Base-by-base conservation (phyloP, 2,113 vertebrate genomes). In the Leptocoma aspasia region DNA sequence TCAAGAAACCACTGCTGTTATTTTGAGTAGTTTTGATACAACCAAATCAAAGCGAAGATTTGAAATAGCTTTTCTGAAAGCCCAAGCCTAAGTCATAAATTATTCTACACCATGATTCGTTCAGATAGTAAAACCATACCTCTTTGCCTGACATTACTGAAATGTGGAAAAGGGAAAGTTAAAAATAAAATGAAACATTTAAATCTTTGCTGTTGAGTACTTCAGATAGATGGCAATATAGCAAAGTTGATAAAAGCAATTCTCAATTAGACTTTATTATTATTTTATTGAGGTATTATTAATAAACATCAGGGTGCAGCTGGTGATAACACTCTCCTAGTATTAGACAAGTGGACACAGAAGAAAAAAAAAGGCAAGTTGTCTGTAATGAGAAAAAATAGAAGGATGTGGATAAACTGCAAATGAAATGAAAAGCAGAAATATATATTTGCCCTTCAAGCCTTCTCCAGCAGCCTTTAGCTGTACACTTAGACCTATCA, bases 61-160 rank as follows among this genome's bases (percentile, higher is more conserved):
- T 97, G 97, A 98, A 98, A 98, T 98, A 97, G 98, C 97, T 98
- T 98, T 97, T 97, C 96, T 98, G 97, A 98, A 97, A 97, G 97
- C 97, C 96, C 92, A 89, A 96, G 98, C 97, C 82, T 86, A 95
- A 97, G 97, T 97, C 98, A 98, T 98, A 97, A 98, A 98, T 98
- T 98, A 98, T 98, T 98, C 97, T 96, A 90, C 97, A 97, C 97
- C 95, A 94, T 95, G 98, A 98, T 98, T 97, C 71, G 94, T 98
- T 97, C 97, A 97, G 97, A 98, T 97, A 97, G 97, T 97, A 97
- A 97, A 97, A 97, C 97, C 97, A 94, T 97, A 98, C 97, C 97
- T 98, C 97, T 97, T 95, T 96, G 97, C 97, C 97, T 98, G 97
- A 97, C 97, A 96, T 96, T 92, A 97, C 97, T 97, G 97, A 97